phyloP scores from a whole-genome alignment of 1,140 invertebrate genomes.

The Dinoponera quadriceps region DNA sequence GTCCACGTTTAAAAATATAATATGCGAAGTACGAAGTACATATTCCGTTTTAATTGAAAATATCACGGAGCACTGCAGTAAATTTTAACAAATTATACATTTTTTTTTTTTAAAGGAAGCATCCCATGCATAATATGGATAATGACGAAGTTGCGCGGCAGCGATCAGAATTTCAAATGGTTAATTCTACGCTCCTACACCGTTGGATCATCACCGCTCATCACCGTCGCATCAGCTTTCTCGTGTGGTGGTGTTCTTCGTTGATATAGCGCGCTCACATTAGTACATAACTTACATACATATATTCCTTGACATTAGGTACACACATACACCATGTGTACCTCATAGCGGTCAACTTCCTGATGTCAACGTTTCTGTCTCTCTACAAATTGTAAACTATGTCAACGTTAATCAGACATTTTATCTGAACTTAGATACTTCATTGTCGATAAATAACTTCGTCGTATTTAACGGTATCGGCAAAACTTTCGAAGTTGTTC shows the following conservation, averaged over 20 bases:
- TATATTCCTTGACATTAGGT: conserved; percentile 6
- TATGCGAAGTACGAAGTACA: not conserved
- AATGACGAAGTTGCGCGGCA: conserved; percentile 9
- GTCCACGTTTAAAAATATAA: not conserved
- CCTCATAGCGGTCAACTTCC: not conserved
- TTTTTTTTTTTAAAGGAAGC: conserved; percentile 17
- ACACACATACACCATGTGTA: not conserved
- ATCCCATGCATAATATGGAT: not conserved
- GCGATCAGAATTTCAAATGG: conserved; percentile 16
- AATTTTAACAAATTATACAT: conserved; percentile 31
- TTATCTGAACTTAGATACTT: not conserved
- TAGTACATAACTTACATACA: conserved; percentile 45
- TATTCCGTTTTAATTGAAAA: not conserved
- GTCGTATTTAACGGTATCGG: not conserved
- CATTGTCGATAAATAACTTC: conserved; percentile 4
- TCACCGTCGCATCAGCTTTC: conserved; percentile 70
- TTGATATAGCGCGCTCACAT: conserved; percentile 11
- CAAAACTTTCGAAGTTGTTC: not conserved
- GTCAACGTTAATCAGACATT: not conserved
- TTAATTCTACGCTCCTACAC: conserved; percentile 59
- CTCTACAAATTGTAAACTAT: not conserved
- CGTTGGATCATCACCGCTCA: conserved; percentile 57
- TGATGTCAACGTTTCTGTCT: not conserved
- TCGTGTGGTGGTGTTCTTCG: conserved; percentile 49
- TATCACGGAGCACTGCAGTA: not conserved